phyloP scores from a whole-genome alignment of 2,888 invertebrate species.

The Cryptocheilus praepositus region DNA sequence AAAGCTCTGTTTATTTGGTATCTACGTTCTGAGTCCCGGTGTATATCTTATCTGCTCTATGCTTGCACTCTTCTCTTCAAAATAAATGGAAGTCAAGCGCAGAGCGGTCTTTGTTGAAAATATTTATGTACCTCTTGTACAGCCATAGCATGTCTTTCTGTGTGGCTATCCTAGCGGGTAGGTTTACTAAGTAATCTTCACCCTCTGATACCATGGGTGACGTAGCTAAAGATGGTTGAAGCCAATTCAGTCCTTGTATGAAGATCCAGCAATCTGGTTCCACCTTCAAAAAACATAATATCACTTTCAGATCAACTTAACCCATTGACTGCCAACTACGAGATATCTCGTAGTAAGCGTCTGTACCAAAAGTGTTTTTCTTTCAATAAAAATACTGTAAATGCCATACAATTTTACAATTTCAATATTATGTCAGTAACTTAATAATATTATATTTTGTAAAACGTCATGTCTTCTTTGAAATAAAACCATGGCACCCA shows the following conservation, averaged over 20 bases:
- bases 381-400: too few species aligned
- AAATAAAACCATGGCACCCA: too few species aligned
- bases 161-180: slow-evolving; percentile 75
- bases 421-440: too few species aligned
- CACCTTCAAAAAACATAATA: slow-evolving; percentile 70
- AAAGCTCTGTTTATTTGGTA: slow-evolving; percentile 4
- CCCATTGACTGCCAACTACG: not conserved
- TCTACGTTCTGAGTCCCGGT: not conserved
- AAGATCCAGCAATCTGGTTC: slow-evolving; percentile 77
- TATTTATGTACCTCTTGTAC: slow-evolving; percentile 71
- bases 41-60: not conserved
- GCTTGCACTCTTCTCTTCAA: not conserved
- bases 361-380: too few species aligned
- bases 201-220: slow-evolving; percentile 75
- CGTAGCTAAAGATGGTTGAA: slow-evolving; percentile 77
- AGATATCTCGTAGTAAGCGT: too few species aligned
- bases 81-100: too few species aligned
- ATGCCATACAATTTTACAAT: too few species aligned
- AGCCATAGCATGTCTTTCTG: slow-evolving; percentile 78
- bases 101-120: not conserved
- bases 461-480: too few species aligned
- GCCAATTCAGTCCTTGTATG: slow-evolving; percentile 79
- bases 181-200: slow-evolving; percentile 68
- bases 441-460: too few species aligned
- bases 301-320: not conserved